A percentile compares a stretch with the other conserved stretches of the same genome.
Conservation (phyloP, 2,113 vertebrate genomes). For the Pachyramphus minor region DNA sequence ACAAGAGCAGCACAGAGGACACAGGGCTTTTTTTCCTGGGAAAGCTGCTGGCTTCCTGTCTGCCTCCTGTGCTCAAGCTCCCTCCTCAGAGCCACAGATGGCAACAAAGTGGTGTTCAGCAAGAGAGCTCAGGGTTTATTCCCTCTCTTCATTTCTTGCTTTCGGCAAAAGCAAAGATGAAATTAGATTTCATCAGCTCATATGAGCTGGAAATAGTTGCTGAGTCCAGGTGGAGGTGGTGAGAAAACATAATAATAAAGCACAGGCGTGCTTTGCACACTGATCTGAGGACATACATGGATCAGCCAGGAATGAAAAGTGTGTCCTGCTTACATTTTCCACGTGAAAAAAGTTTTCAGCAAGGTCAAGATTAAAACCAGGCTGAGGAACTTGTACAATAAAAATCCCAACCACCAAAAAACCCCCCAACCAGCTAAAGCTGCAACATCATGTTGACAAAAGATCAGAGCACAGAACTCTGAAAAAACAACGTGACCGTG, state of each 20-base stretch:
- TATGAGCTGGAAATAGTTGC: slow-evolving; percentile 10
- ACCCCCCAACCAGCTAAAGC: neutral
- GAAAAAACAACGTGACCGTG: neutral
- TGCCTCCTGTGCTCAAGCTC: neutral
- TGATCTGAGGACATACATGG: neutral
- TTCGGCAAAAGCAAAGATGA: slow-evolving; percentile 31
- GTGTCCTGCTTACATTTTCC: neutral
- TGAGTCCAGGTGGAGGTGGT: slow-evolving; percentile 3
- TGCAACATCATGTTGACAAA: neutral
- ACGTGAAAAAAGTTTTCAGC: neutral
- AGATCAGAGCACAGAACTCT: neutral
- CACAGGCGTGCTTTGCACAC: neutral
- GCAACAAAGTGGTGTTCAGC: slow-evolving; percentile 43
- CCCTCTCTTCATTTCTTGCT: slow-evolving; percentile 18
- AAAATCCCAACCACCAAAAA: neutral
- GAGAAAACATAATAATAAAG: neutral
- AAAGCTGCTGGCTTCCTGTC: slow-evolving; percentile 50
- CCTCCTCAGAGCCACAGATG: neutral
- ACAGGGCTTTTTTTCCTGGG: slow-evolving; percentile 29
- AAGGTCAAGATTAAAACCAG: neutral
- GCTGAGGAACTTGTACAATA: neutral
- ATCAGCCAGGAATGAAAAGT: neutral
- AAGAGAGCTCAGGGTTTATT: neutral
- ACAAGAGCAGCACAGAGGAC: slow-evolving; percentile 24
- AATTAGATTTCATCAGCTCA: slow-evolving; percentile 27